Conservation (phyloP, 2,888 invertebrate species). For the Dryobotodes eremita region DNA sequence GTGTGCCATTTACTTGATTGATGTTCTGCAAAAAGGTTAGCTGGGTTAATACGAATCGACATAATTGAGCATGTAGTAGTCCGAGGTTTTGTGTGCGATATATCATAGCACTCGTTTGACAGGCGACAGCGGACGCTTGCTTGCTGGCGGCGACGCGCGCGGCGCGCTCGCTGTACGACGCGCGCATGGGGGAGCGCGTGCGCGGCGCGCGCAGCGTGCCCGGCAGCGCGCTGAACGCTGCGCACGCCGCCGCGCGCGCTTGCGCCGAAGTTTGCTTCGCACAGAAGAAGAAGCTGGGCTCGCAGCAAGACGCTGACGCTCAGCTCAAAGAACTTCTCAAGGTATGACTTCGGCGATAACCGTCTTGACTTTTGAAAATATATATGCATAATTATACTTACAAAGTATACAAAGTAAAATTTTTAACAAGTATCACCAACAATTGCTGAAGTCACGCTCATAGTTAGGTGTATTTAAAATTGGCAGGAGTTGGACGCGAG, state of each 20-base stretch:
- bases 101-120: background rate
- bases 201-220: constrained; percentile 1
- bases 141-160: constrained; percentile 55
- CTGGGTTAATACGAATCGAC: background rate
- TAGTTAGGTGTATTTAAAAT: background rate
- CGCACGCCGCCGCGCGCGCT: constrained; percentile 30
- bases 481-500: constrained; percentile 69
- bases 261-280: constrained; percentile 40
- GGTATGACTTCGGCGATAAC: constrained; percentile 24
- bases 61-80: background rate
- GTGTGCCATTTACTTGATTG: background rate
- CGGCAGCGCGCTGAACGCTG: background rate
- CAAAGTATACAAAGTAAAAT: background rate
- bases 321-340: constrained; percentile 45
- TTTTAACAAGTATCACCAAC: background rate
- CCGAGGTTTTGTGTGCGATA: background rate
- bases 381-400: background rate
- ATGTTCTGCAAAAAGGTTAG: background rate
- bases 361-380: background rate
- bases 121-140: constrained; percentile 67
- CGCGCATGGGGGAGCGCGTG: constrained; percentile 68
- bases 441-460: background rate
- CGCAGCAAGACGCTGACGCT: constrained; percentile 40
- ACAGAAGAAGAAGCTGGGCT: constrained; percentile 65
- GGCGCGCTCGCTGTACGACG: constrained; percentile 62